These are phyloP conservation scores for Keiferia lycopersicella DNA, from an alignment of 2,888 invertebrate genomes.

Conservation along the genomic window DNA sequence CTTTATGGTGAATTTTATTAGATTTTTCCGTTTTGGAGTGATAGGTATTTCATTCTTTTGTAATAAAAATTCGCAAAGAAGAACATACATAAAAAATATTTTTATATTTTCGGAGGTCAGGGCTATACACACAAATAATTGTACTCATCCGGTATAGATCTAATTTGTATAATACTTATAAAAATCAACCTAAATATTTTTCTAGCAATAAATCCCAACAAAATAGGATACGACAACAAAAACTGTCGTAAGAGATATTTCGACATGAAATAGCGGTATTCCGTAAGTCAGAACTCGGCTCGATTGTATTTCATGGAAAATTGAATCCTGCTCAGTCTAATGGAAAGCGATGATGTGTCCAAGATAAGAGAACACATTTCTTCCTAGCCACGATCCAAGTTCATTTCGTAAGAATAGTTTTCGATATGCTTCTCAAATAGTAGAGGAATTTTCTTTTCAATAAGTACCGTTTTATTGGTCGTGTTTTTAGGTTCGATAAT, in stretches of 20 bases:
- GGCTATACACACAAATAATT: too few relatives aligned
- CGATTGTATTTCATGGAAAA: slow-evolving; percentile 22
- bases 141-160: too few relatives aligned
- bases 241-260: slow-evolving; percentile 4
- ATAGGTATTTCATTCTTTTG: too few relatives aligned
- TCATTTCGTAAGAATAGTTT: slow-evolving; percentile 2
- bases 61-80: too few relatives aligned
- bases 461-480: too few relatives aligned
- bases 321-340: slow-evolving; percentile 23
- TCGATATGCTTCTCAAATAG: background rate
- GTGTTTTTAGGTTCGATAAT: too few relatives aligned
- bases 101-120: too few relatives aligned
- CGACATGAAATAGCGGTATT: slow-evolving; percentile 22
- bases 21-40: too few relatives aligned
- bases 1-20: too few relatives aligned
- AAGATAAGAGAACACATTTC: slow-evolving; percentile 21
- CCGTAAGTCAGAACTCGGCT: slow-evolving; percentile 8
- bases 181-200: background rate
- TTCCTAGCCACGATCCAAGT: background rate
- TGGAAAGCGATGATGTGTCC: slow-evolving; percentile 23
- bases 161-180: too few relatives aligned
- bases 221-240: background rate
- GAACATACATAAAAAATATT: too few relatives aligned
- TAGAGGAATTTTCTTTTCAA: too few relatives aligned
- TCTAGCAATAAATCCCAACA: background rate